Evolutionary conservation across 1,140 invertebrate species (phyloP).

Genomic region (Drosophila kepulauana): DNA sequence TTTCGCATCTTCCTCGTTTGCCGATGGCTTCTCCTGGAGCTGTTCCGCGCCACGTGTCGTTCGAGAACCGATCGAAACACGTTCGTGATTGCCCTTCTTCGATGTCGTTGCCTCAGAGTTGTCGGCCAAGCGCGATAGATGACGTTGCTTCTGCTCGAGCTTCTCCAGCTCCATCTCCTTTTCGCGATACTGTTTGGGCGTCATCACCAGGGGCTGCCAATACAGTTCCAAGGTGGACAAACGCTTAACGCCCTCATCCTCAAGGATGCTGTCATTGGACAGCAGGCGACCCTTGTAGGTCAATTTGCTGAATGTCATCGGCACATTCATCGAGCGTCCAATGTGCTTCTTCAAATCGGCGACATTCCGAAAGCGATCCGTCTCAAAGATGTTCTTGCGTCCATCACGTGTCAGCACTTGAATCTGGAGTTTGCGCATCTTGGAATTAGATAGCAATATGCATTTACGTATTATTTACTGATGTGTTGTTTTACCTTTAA

Average conservation of each 20-base stretch:
- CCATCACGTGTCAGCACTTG: constrained; percentile 64
- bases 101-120: constrained; percentile 23
- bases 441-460: neutral
- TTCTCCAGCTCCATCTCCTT: constrained; percentile 59
- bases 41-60: neutral
- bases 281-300: constrained; percentile 59
- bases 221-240: constrained; percentile 65
- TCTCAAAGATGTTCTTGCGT: constrained; percentile 57
- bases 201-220: constrained; percentile 66
- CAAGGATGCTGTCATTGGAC: constrained; percentile 50
- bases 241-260: constrained; percentile 57
- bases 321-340: constrained; percentile 56
- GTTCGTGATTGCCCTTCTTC: constrained; percentile 20
- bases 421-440: constrained; percentile 59
- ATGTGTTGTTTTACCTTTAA: neutral
- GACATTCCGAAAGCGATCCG: constrained; percentile 57
- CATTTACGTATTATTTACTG: neutral
- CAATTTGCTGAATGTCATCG: constrained; percentile 70
- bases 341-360: constrained; percentile 57
- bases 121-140: constrained; percentile 10
- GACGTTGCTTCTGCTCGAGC: constrained; percentile 43
- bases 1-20: neutral
- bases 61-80: constrained; percentile 1
- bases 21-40: constrained; percentile 18
- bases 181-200: constrained; percentile 55